Evolutionary conservation across 2,797 vertebrate species (phyloP).

Genomic region (Gallinago nigripennis): DNA sequence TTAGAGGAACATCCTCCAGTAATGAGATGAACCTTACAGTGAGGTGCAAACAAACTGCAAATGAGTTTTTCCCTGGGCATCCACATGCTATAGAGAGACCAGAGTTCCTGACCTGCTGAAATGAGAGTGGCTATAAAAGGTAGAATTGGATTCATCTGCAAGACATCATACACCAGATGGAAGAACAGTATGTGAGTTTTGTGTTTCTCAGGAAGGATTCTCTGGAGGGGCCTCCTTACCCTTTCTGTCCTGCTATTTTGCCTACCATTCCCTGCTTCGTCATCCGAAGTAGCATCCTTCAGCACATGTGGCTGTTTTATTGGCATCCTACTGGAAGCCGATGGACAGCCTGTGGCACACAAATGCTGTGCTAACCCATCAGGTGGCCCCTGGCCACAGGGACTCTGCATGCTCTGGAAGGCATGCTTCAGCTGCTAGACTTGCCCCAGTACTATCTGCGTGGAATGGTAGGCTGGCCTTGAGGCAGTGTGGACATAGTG

Average conservation of each 20-base stretch:
- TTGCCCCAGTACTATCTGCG: rapidly evolving
- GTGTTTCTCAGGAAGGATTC: neutral
- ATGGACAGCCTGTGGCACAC: neutral
- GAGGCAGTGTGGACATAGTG: no score
- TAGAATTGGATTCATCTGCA: neutral
- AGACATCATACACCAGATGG: neutral
- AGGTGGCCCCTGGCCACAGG: neutral
- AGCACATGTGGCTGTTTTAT: neutral
- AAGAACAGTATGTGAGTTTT: neutral
- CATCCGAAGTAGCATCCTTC: neutral
- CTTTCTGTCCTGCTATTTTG: neutral
- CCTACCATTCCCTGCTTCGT: neutral
- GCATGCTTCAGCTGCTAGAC: neutral
- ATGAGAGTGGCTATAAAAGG: neutral
- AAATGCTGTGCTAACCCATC: neutral
- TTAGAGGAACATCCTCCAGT: neutral
- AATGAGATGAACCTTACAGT: neutral
- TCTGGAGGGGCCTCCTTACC: neutral
- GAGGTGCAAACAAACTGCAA: neutral
- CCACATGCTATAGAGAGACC: neutral
- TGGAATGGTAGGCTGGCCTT: neutral
- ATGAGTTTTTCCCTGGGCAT: neutral
- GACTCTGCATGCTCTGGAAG: neutral
- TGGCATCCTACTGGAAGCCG: neutral
- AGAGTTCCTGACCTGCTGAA: neutral